phyloP scores from a whole-genome alignment of 2,797 vertebrate genomes.

The Chelonia mydas region DNA sequence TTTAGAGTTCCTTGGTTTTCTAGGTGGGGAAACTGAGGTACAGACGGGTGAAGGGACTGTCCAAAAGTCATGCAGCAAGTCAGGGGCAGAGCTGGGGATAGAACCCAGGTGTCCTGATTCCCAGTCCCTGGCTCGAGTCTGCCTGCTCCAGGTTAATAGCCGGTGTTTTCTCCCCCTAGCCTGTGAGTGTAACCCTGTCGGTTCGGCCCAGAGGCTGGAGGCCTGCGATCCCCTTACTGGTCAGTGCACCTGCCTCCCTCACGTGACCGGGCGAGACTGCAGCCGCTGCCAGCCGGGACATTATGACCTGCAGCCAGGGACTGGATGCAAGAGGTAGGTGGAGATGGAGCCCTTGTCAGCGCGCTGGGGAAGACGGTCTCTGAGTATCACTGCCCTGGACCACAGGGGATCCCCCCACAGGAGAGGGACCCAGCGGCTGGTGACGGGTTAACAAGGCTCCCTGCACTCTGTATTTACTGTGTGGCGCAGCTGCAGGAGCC shows the following conservation, averaged over 20 bases:
- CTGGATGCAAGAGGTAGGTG: slow-evolving; percentile 88
- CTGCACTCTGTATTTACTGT: neutral
- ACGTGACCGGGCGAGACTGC: slow-evolving; percentile 87
- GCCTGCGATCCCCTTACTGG: slow-evolving; percentile 86
- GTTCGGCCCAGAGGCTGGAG: slow-evolving; percentile 75
- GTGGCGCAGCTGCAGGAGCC: neutral
- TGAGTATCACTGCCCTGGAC: neutral
- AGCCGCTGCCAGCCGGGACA: slow-evolving; percentile 86
- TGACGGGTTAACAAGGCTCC: neutral
- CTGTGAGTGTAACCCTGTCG: slow-evolving; percentile 84
- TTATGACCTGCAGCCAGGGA: slow-evolving; percentile 82
- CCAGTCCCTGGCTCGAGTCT: neutral
- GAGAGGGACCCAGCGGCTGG: too few species aligned
- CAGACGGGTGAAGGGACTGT: neutral
- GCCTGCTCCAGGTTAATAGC: rapidly evolving
- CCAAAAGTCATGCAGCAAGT: neutral
- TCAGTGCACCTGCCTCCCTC: slow-evolving; percentile 87
- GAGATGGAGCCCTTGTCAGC: neutral
- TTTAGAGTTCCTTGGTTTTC: neutral
- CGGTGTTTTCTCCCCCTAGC: slow-evolving; percentile 73
- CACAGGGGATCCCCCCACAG: neutral
- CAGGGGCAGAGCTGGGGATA: neutral
- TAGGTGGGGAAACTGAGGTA: neutral
- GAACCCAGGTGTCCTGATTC: neutral
- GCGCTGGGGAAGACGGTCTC: neutral